Evolutionary conservation across 2,797 vertebrate species (phyloP), one percentile per base, ranked within the genome.

Genomic region (Hypotaenidia okinawae): DNA sequence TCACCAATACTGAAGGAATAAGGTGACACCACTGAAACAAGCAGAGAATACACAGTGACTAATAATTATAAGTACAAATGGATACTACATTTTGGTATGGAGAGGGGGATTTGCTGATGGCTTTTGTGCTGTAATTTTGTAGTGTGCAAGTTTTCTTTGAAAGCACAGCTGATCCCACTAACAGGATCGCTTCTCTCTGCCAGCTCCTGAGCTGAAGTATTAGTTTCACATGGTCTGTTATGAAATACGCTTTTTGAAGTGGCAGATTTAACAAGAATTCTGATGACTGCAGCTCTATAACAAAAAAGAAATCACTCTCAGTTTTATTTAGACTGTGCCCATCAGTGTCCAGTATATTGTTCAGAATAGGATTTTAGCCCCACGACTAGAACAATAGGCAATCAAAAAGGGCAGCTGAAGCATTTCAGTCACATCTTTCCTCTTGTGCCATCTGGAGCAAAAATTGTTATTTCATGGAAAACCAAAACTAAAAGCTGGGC

Each of bases 1-100:
- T 99, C 98, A 55, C 98, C 98, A 96, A 99, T 98, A 93, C 98
- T 97, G 97, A 99, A 99, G 96, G 99, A 99, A 96, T 99, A 98
- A 33, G 99, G 98, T 83, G 99, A 99, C 76, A 99, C 94, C 93
- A 99, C 99, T 99, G 95, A 45, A 96, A 85, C 87, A 35, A 90
- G 69, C 87, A 77, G 39, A 87, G 76, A 92, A 81, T 59, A 37
- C 79, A 84, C 30, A 64, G 37, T 5, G 89, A 82, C 55, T 83
- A 6, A 55, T 32, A 78, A 33, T 35, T 54, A 81, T 17, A 11
- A 82, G 28, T 18, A 15, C 51, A 12, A 54, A 0, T 47, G 19
- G 51, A 57, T 22, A 23, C 35, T n/a, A 64, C 47, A 76, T 5
- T 63, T 88, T 69, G n/a, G 17, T 24, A 24, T 10, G 54, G 35